Base-by-base conservation (phyloP, 2,797 vertebrate genomes). In the Xenentodon cancila region DNA sequence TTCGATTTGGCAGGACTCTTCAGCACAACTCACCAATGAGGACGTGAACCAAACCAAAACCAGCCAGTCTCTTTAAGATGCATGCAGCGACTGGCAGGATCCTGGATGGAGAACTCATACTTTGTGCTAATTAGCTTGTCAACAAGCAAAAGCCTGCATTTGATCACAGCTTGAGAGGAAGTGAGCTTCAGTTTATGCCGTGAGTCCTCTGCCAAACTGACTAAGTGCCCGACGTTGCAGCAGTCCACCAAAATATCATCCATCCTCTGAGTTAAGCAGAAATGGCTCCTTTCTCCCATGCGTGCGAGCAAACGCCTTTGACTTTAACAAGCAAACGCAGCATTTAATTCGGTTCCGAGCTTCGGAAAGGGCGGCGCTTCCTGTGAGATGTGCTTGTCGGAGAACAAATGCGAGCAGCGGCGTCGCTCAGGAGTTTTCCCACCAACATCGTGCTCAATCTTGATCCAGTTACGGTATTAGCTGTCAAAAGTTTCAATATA, bases 61-160 rank as follows among this genome's bases (percentile, higher is more conserved):
- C 65, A 80, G 80, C 79, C 71, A 77, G 88, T 75, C 83, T 71
- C 89, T 89, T 77, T 73, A 85, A 69, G 73, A 82, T 81, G 78
- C 83, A 85, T 64, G 75, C 78, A 71, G 85, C 72, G 80, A 80
- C 75, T 83, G 62, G 83, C 73, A 19, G 79, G 75, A 82, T 87
- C 63, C 79, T 77, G 81, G 84, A 20, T 80, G 76, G 75, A 75
- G 63, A 61, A 65, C 68, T 84, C 80, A 52, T 72, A 80, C 79
- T 82, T 82, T 79, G 82, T 71, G 71, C 81, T 89, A 90, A 89
- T 90, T 87, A 84, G 80, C 83, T 85, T 82, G 83, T 89, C 80
- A 91, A 88, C 84, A 86, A 83, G 85, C 77, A 88, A 87, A 81
- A 59, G 57, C 71, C 66, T 69, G 72, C 52, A 79, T 89, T 88